A percentile compares a stretch with the other conserved stretches of the same genome.
These are phyloP conservation scores for Pyrgus malvae DNA, from an alignment of 2,888 invertebrate species.

Conservation along the genomic window DNA sequence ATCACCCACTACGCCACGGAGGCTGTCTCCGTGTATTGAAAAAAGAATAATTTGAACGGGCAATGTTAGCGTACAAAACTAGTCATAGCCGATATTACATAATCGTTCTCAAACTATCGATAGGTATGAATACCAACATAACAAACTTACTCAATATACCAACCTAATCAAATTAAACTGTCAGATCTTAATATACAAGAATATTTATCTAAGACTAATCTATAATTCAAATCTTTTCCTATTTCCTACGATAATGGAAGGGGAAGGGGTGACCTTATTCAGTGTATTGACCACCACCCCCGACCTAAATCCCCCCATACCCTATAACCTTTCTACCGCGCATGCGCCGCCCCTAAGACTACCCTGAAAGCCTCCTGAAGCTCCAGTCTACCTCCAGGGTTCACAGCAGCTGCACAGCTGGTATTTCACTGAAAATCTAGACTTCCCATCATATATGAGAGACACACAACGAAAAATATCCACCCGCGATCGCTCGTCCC, in stretches of 20 bases:
- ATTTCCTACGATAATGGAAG: neutral
- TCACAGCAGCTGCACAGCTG: conserved; percentile 41
- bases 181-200: neutral
- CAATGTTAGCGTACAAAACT: too few relatives aligned
- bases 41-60: too few relatives aligned
- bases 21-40: too few relatives aligned
- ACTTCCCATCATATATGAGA: conserved; percentile 65
- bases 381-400: conserved; percentile 52
- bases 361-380: conserved; percentile 43
- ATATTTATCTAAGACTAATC: neutral
- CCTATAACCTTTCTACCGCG: conserved; percentile 62
- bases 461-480: conserved; percentile 54
- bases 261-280: conserved; percentile 53
- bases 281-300: conserved; percentile 41
- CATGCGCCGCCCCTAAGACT: conserved; percentile 52
- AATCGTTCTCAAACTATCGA: too few relatives aligned
- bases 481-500: conserved; percentile 36
- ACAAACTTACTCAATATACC: too few relatives aligned
- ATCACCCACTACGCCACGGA: too few relatives aligned
- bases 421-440: conserved; percentile 33
- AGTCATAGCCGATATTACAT: too few relatives aligned
- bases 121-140: too few relatives aligned
- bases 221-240: conserved; percentile 8
- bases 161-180: neutral
- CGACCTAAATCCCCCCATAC: conserved; percentile 43